A percentile compares a stretch with the other conserved stretches of the same genome.
phyloP scores from a whole-genome alignment of 2,888 invertebrate genomes.

The Brachycybe producta region DNA sequence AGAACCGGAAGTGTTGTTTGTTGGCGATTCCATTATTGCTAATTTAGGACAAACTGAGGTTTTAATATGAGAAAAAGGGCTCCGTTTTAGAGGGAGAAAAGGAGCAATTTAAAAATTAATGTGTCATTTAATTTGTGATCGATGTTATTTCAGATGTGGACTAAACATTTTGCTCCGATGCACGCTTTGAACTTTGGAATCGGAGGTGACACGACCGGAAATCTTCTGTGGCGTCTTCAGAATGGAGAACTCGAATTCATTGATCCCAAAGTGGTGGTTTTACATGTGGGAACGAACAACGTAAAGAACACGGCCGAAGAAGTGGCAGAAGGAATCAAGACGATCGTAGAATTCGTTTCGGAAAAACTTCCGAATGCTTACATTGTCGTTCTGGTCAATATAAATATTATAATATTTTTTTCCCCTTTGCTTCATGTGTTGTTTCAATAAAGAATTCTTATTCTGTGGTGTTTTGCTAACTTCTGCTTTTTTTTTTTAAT shows the following conservation, averaged over 20 bases:
- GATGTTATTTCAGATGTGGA: slow-evolving; percentile 49
- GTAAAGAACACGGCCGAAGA: slow-evolving; percentile 63
- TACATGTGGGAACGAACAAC: slow-evolving; percentile 83
- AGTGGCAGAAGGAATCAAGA: slow-evolving; percentile 64
- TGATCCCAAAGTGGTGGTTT: slow-evolving; percentile 73
- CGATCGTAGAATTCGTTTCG: slow-evolving; percentile 58
- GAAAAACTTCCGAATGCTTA: slow-evolving; percentile 66
- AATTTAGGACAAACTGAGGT: slow-evolving; percentile 63
- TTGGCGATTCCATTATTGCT: slow-evolving; percentile 78
- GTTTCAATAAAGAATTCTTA: too few species aligned
- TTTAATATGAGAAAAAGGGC: too few species aligned
- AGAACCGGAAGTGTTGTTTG: slow-evolving; percentile 82
- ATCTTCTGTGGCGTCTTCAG: slow-evolving; percentile 76
- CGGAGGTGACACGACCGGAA: slow-evolving; percentile 71
- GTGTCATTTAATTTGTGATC: background rate
- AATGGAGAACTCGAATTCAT: slow-evolving; percentile 82
- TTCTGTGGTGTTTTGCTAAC: background rate
- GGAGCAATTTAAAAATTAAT: too few species aligned
- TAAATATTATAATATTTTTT: too few species aligned
- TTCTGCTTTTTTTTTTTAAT: too few species aligned
- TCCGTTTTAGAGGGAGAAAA: too few species aligned
- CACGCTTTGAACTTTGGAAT: slow-evolving; percentile 86
- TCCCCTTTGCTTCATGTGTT: too few species aligned
- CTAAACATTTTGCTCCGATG: slow-evolving; percentile 76
- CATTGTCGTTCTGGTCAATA: slow-evolving; percentile 69